Evolutionary conservation across 2,113 vertebrate species (phyloP), one percentile per base, ranked within the genome.

Genomic region (Piprites chloris): DNA sequence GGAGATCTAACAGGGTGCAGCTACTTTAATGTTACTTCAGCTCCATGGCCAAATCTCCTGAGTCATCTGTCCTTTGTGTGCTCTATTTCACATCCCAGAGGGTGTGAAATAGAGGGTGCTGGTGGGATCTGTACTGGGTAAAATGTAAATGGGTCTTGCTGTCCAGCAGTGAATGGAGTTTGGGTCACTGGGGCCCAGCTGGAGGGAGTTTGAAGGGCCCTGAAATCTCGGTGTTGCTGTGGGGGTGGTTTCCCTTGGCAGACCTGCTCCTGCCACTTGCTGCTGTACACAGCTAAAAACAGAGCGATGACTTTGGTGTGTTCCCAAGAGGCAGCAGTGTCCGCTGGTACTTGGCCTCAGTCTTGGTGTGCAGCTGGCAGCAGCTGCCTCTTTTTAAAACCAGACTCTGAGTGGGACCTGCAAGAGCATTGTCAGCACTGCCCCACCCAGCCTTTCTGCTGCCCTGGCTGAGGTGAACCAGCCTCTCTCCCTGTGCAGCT

Each of bases 331-430:
- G 75, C 90, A 90, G 59, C 75, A 42, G 58, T 39, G 75, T 85
- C 88, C 49, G 75, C 84, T 83, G 58, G 47, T 88, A 14, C 90
- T 77, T 88, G 67, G 75, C 82, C 28, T 79, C n/a, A 78, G 50
- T 83, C 82, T 93, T 2, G 0, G 21, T 85, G 86, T 92, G 90
- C 72, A 95, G 72, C 74, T 94, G 79, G 90, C 65, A 66, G 82
- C 63, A 85, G 85, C 85, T 94, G 74, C 74, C 49, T 87, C 27
- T 47, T 87, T 87, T 90, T 58, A 62, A 88, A 92, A 94, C 47
- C 71, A 91, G 53, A 24, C 58, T 72, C 35, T 2, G 53, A 79
- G 74, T 69, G 47, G 77, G 52, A 14, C 46, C 78, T 88, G 78
- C 0, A 24, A 41, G 85, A 49, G 44, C 44, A n/a, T 32, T 65